Evolutionary conservation across 1,140 invertebrate species (phyloP), one percentile per base, ranked within the genome.

Genomic region (Euura saliciscinereae): DNA sequence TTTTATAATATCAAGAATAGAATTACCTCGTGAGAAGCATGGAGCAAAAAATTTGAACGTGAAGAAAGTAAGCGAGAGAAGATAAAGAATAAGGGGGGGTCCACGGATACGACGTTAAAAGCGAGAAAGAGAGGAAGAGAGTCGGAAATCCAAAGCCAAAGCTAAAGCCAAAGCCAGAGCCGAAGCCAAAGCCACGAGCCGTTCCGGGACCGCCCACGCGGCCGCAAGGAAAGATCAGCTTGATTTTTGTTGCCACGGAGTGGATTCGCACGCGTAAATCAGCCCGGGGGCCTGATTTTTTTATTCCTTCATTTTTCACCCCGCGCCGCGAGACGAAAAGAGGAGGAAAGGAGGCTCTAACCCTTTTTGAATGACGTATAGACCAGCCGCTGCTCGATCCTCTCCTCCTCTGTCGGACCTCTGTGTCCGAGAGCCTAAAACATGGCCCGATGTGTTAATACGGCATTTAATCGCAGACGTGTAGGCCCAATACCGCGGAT

Each of bases 381-480:
- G 1, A 6, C 4, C 45, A 70, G 28, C 69, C 28, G 28, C 28
- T 28, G 28, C 28, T 28, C 28, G 28, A 28, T 28, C 28, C 28
- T 28, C 28, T 28, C 28, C 28, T 0, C 28, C 28, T 28, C 28
- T 28, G 28, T 28, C 28, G 28, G 28, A 28, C 28, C 28, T 28
- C 28, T 70, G 43, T 51, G 13, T 51, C 45, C 43, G 8, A 28
- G 43, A 2, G 45, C 45, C 78, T 83, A 77, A 83, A 82, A 83
- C 83, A 83, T 76, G 83, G 82, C 75, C 76, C 71, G 75, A 68
- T 70, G 45, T 78, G 78, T 82, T 83, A 82, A 82, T 82, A 80
- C 79, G 80, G 80, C 76, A 82, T 83, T 82, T 84, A 84, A 84
- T 83, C 81, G 81, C 75, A 71, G 72, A 82, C 69, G 81, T 82